phyloP scores from a whole-genome alignment of 2,113 vertebrate genomes.

The Tragelaphus imberbis region DNA sequence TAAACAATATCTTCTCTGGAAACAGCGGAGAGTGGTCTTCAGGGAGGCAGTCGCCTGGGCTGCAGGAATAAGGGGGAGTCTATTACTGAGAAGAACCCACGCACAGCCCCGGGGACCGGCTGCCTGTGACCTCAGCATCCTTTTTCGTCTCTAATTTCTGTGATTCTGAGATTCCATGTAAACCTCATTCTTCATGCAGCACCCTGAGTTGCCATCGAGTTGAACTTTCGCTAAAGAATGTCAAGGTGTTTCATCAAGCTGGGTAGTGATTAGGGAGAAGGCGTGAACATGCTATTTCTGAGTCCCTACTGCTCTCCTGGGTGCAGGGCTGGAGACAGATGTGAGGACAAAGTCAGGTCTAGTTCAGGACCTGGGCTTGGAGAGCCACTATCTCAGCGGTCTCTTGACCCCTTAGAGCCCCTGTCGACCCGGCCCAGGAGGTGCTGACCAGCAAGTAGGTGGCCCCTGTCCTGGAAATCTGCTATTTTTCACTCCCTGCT shows the following conservation, averaged over 20 bases:
- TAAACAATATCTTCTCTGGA: neutral
- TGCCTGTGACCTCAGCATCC: neutral
- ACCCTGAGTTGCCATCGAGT: neutral
- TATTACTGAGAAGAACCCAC: neutral
- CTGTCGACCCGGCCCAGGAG: neutral
- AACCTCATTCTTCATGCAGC: constrained; percentile 8
- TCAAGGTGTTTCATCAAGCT: constrained; percentile 37
- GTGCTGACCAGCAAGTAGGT: neutral
- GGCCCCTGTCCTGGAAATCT: neutral
- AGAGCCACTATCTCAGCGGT: neutral
- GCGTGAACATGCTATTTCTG: neutral
- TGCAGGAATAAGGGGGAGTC: neutral
- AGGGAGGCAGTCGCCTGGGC: neutral
- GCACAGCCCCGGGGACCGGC: fast-evolving
- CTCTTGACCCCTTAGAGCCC: neutral
- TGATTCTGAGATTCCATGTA: neutral
- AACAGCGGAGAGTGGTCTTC: neutral
- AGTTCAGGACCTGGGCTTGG: neutral
- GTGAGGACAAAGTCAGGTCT: fast-evolving
- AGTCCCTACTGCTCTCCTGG: neutral
- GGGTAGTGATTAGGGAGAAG: neutral
- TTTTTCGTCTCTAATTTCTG: constrained; percentile 32
- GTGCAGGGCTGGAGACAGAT: neutral
- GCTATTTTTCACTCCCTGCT: neutral
- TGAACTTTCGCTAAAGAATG: constrained; percentile 15